These are phyloP conservation scores for Xenops minutus DNA, from an alignment of 2,797 vertebrate genomes.

Conservation along the genomic window DNA sequence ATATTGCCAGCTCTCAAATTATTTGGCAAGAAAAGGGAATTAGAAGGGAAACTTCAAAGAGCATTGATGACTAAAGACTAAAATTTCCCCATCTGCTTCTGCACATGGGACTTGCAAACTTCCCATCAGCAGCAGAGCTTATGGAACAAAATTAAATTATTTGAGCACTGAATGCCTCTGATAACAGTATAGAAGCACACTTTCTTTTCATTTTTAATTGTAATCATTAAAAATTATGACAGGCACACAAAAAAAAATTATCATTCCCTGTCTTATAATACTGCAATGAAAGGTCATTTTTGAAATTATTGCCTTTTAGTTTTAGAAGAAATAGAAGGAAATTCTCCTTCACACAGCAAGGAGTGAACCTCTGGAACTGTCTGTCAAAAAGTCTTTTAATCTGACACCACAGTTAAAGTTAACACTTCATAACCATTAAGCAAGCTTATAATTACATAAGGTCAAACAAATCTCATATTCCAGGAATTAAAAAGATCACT, in stretches of 20 bases:
- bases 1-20: constrained; percentile 31
- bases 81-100: constrained; percentile 36
- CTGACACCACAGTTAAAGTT: not conserved
- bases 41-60: constrained; percentile 59
- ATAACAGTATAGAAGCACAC: not conserved
- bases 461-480: not conserved
- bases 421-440: not conserved
- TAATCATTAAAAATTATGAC: constrained; percentile 23
- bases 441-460: not conserved
- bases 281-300: constrained; percentile 21
- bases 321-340: constrained; percentile 26
- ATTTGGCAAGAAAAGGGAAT: constrained; percentile 60
- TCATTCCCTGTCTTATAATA: not conserved
- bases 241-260: not conserved
- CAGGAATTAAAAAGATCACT: not conserved
- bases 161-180: not conserved
- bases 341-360: not conserved
- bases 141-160: not conserved
- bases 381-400: not conserved
- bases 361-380: not conserved
- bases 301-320: not conserved
- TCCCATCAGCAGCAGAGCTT: not conserved
- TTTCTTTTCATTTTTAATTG: constrained; percentile 1
- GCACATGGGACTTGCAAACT: constrained; percentile 12
- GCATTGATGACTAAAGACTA: not conserved